Base-by-base conservation (phyloP, 2,113 vertebrate species). In the Phoxinus phoxinus region DNA sequence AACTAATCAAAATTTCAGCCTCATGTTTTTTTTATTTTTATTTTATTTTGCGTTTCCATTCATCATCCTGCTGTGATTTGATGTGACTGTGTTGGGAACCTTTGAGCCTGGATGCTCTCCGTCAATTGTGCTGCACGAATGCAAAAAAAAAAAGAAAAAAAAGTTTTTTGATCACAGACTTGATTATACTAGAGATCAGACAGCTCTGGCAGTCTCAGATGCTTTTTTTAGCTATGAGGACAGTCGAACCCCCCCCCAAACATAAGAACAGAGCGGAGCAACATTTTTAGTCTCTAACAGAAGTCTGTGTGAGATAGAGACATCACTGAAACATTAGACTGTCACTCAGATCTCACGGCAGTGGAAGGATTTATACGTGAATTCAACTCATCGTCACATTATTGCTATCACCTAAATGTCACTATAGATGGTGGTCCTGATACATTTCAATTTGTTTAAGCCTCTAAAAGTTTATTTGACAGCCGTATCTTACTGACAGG, bases 171-270 rank as follows among this genome's bases (percentile, higher is more conserved):
- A 80, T 76, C 73, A 30, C 48, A 44, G 59, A 65, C 61, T 81
- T 81, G 58, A 79, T 79, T 79, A 46, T 48, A 65, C 78, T 30
- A 30, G 44, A 51, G 41, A 81, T 81, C 79, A 81, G 61, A 81
- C 59, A 81, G 79, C 61, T 13, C 25, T 48, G 25, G 41, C 44
- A 21, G 77, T 63, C 77, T 80, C 77, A 25, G 37, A 80, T 80
- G 77, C 58, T 80, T 63, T 61, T 80, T 80, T 63, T 44, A 63
- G 56, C 35, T 46, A 32, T 51, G 25, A 81, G 27, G 61, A 21
- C 44, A 81, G 61, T 48, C 41, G 0, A 76, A 51, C 41, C n/a
- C 41, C 76, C 35, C n/a, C 41, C 51, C 6, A 46, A 81, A 48
- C 61, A 67, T 51, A 67, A 81, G 61, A 48, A 63, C n/a, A 81